A percentile compares a stretch with the other conserved stretches of the same genome.
Evolutionary conservation across 2,113 vertebrate species (phyloP).

Genomic region (Symphodus melops): DNA sequence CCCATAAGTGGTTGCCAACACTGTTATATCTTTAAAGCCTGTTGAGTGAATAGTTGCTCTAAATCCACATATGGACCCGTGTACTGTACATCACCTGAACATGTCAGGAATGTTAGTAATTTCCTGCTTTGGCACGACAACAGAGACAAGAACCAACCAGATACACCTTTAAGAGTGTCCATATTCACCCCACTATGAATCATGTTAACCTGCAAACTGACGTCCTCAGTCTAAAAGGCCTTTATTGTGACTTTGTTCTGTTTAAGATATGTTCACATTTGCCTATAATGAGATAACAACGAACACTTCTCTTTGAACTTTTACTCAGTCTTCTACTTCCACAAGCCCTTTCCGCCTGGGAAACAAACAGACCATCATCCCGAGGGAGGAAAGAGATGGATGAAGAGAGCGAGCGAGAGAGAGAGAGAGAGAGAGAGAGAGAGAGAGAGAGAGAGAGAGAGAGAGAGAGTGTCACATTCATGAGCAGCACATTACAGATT

Average conservation of each 20-base stretch:
- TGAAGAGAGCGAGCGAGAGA: constrained; percentile 36
- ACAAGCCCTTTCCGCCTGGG: constrained; percentile 57
- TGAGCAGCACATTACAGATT: constrained; percentile 15
- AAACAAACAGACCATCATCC: constrained; percentile 62
- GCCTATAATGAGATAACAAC: not conserved
- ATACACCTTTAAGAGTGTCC: not conserved
- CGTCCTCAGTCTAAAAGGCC: not conserved
- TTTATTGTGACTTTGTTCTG: not conserved
- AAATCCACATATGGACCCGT: not conserved
- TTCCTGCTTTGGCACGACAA: not conserved
- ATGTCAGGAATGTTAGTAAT: not conserved
- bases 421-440: constrained; percentile 38
- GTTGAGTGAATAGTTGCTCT: not conserved
- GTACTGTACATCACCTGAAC: not conserved
- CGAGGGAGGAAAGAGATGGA: constrained; percentile 57
- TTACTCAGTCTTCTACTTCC: constrained; percentile 19
- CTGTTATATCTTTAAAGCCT: not conserved
- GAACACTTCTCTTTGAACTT: constrained; percentile 10
- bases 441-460: not conserved
- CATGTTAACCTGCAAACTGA: not conserved
- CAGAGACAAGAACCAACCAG: not conserved
- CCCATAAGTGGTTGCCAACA: no score
- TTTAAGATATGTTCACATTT: not conserved
- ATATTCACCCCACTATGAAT: not conserved
- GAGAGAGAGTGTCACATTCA: constrained; percentile 26